phyloP scores from a whole-genome alignment of 2,797 vertebrate genomes.

The Synaphobranchus kaupii region DNA sequence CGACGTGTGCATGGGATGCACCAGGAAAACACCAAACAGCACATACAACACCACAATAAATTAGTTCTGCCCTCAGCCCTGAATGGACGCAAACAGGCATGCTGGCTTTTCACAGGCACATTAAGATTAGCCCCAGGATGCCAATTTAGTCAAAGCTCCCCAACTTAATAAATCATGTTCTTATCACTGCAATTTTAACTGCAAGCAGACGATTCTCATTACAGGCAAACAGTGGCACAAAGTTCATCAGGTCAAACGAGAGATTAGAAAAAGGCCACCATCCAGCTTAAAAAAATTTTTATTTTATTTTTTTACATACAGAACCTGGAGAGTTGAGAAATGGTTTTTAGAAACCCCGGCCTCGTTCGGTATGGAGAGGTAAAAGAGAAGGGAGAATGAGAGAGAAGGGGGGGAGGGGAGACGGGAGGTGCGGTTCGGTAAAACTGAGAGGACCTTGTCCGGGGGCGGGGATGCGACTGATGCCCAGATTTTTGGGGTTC shows the following conservation, averaged over 20 bases:
- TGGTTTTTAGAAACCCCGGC: slow-evolving; percentile 53
- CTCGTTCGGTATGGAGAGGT: slow-evolving; percentile 7
- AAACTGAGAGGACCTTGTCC: slow-evolving; percentile 66
- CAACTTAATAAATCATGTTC: neutral
- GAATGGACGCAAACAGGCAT: neutral
- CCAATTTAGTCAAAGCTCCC: neutral
- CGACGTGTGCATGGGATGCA: neutral
- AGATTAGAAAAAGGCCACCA: neutral
- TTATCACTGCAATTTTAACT: neutral
- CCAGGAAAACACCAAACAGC: neutral
- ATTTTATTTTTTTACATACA: neutral
- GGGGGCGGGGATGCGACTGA: slow-evolving; percentile 73
- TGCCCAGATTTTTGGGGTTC: slow-evolving; percentile 73
- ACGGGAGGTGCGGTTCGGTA: neutral
- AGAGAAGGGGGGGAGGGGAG: neutral
- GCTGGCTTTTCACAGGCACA: neutral
- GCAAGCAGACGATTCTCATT: neutral
- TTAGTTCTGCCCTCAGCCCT: neutral
- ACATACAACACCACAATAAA: neutral
- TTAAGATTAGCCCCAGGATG: neutral
- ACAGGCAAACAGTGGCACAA: neutral
- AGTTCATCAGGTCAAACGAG: neutral
- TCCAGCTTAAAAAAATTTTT: neutral
- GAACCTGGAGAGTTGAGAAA: neutral
- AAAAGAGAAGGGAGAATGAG: neutral